Conservation (phyloP, 1,140 invertebrate species). For the Drosophila oshimai region DNA sequence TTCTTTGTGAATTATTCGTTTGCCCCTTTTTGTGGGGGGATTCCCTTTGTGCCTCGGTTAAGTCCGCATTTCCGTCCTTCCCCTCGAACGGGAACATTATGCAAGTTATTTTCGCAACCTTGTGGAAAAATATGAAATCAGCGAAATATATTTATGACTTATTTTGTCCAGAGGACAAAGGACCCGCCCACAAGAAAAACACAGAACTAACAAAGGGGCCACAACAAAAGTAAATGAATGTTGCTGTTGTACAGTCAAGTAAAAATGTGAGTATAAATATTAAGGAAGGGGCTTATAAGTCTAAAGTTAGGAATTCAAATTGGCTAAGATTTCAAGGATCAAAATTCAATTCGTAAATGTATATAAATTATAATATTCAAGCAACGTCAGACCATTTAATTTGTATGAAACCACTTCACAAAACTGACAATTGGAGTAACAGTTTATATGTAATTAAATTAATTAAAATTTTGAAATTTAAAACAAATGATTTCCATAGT, state of each 20-base stretch:
- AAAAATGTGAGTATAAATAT: neutral
- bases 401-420: too few relatives aligned
- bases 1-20: constrained; percentile 34
- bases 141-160: constrained; percentile 72
- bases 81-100: constrained; percentile 20
- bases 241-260: neutral
- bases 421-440: too few relatives aligned
- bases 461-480: too few relatives aligned
- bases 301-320: neutral
- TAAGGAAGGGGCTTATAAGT: neutral
- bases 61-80: constrained; percentile 25
- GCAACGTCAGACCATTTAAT: too few relatives aligned
- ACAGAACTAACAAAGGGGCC: neutral
- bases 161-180: constrained; percentile 47
- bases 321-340: neutral
- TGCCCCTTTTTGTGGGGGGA: constrained; percentile 5
- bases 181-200: neutral
- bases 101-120: constrained; percentile 57
- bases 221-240: constrained; percentile 4
- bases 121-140: constrained; percentile 50
- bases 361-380: too few relatives aligned
- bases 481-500: too few relatives aligned
- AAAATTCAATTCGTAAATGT: too few relatives aligned
- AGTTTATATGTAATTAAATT: too few relatives aligned
- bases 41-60: constrained; percentile 30